Evolutionary conservation across 2,888 invertebrate species (phyloP).

Genomic region (Eurois occulta): DNA sequence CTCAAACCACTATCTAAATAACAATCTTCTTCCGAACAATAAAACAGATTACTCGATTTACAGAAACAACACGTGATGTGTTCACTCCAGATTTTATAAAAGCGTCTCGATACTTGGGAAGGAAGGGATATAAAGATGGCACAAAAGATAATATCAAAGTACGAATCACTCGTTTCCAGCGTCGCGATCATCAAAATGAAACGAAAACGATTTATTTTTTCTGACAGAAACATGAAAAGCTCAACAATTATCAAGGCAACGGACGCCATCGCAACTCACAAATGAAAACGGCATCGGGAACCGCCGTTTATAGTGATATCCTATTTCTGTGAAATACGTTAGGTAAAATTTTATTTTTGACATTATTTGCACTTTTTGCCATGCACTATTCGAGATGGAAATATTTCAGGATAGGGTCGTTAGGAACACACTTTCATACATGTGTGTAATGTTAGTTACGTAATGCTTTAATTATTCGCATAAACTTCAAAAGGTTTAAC

Average conservation of each 20-base stretch:
- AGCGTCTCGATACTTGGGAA: constrained; percentile 31
- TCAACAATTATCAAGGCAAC: constrained; percentile 52
- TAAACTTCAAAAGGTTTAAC: constrained; percentile 76
- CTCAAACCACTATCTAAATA: constrained; percentile 61
- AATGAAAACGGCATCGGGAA: constrained; percentile 30
- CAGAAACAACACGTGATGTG: constrained; percentile 61
- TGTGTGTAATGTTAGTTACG: constrained; percentile 66
- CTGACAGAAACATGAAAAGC: constrained; percentile 54
- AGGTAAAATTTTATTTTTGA: constrained; percentile 14
- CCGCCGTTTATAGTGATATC: constrained; percentile 24
- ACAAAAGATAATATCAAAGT: constrained; percentile 62
- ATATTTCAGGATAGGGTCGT: constrained; percentile 10
- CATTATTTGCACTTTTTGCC: constrained; percentile 10
- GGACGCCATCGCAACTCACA: constrained; percentile 30
- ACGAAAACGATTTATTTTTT: constrained; percentile 65
- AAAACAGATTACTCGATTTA: constrained; percentile 54
- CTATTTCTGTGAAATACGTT: constrained; percentile 25
- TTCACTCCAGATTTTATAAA: constrained; percentile 57
- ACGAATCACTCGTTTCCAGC: constrained; percentile 61
- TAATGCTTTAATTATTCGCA: constrained; percentile 75
- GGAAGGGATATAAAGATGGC: constrained; percentile 45
- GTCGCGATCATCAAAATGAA: constrained; percentile 69
- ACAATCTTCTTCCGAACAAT: constrained; percentile 54
- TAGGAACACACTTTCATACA: constrained; percentile 41
- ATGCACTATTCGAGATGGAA: constrained; percentile 18